Conservation (phyloP, 1,140 invertebrate species). For the Sweltsa coloradensis region DNA sequence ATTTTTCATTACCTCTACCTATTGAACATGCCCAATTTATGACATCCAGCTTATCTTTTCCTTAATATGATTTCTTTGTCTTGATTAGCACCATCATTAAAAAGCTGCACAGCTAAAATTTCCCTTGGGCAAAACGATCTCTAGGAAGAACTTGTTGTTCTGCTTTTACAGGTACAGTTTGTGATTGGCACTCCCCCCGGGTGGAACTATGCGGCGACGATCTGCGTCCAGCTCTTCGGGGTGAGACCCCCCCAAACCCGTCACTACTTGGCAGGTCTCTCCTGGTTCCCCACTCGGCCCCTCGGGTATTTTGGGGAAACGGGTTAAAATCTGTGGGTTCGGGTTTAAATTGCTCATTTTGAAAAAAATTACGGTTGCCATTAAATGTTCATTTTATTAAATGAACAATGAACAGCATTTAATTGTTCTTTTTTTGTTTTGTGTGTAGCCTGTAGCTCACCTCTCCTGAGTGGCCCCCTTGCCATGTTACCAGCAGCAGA, state of each 20-base stretch:
- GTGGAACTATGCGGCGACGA: slow-evolving; percentile 40
- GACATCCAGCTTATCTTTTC: too few species aligned
- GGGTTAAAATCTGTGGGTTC: too few species aligned
- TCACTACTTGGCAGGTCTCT: slow-evolving; percentile 68
- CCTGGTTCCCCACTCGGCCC: slow-evolving; percentile 57
- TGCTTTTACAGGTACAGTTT: slow-evolving; percentile 58
- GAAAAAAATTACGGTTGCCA: too few species aligned
- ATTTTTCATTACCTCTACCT: too few species aligned
- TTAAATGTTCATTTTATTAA: too few species aligned
- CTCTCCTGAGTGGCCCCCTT: slow-evolving; percentile 46
- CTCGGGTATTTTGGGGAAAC: slow-evolving; percentile 42
- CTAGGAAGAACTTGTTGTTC: too few species aligned
- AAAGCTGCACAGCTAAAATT: too few species aligned
- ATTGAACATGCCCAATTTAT: too few species aligned
- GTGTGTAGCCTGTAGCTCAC: slow-evolving; percentile 36
- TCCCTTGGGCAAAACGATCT: too few species aligned
- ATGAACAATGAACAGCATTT: neutral
- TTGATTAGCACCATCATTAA: too few species aligned
- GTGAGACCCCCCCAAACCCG: slow-evolving; percentile 61
- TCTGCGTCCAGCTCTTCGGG: slow-evolving; percentile 49
- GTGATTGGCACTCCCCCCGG: slow-evolving; percentile 75
- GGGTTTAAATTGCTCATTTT: too few species aligned
- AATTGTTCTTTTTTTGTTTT: slow-evolving; percentile 4
- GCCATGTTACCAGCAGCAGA: slow-evolving; percentile 41
- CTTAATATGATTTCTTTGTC: too few species aligned